Evolutionary conservation across 2,113 vertebrate species (phyloP).

Genomic region (Stegastes partitus): DNA sequence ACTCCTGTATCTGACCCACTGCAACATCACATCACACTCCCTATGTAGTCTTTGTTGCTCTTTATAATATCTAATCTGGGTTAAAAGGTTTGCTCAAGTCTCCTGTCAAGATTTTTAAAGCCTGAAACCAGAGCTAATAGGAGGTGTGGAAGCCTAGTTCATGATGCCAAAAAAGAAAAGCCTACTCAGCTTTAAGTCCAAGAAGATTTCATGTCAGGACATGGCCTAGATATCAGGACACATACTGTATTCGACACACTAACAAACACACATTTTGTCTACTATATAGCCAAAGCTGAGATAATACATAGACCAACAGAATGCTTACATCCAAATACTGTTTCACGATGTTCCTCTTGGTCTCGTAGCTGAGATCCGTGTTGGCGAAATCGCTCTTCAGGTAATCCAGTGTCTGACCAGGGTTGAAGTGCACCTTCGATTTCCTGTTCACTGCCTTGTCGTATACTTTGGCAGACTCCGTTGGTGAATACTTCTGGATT

Average conservation of each 20-base stretch:
- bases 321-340: conserved; percentile 96
- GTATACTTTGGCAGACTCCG: conserved; percentile 98
- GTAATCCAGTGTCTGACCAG: conserved; percentile 95
- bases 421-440: conserved; percentile 93
- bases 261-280: neutral
- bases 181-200: neutral
- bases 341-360: conserved; percentile 95
- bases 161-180: too few species aligned
- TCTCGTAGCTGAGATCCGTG: conserved; percentile 90
- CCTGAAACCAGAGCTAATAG: too few species aligned
- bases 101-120: too few species aligned
- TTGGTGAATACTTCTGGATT: conserved; percentile 99
- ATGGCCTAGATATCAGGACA: neutral
- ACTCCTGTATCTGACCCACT: too few species aligned
- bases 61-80: too few species aligned
- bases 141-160: too few species aligned
- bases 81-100: too few species aligned
- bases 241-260: neutral
- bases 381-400: conserved; percentile 89
- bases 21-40: too few species aligned
- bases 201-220: neutral
- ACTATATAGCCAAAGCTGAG: neutral
- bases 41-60: too few species aligned
- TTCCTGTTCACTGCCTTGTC: conserved; percentile 98
- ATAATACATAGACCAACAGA: neutral